Evolutionary conservation across 2,113 vertebrate genomes (phyloP).

Genomic region (Tringa solitaria): DNA sequence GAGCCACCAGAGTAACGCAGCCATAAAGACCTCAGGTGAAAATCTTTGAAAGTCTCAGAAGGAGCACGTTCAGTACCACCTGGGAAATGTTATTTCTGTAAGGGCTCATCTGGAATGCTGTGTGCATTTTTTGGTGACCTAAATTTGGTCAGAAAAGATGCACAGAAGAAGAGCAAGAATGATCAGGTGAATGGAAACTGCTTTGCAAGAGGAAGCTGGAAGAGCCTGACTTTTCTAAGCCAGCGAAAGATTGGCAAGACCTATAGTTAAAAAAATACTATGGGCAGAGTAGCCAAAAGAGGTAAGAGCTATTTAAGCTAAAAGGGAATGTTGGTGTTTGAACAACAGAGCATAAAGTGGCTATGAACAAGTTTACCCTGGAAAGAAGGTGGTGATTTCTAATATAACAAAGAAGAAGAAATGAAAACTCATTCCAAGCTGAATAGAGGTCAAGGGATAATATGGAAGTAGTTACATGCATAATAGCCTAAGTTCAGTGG

Average conservation of each 20-base stretch:
- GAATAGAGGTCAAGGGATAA: not conserved
- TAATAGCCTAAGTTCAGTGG: not conserved
- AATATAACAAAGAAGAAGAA: not conserved
- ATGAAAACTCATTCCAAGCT: not conserved
- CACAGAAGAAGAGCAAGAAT: not conserved
- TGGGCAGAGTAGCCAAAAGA: not conserved
- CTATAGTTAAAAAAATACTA: not conserved
- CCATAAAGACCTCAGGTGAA: not conserved
- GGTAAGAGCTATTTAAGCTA: not conserved
- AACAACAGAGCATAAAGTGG: not conserved
- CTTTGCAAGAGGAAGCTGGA: not conserved
- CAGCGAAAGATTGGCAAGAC: not conserved
- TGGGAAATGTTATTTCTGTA: not conserved
- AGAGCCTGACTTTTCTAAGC: not conserved
- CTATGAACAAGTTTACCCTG: not conserved
- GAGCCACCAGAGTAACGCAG: not conserved
- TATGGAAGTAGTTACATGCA: not conserved
- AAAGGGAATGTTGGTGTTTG: not conserved
- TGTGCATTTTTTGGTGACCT: not conserved
- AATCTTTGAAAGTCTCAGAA: not conserved
- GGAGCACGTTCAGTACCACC: not conserved
- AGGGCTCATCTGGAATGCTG: not conserved
- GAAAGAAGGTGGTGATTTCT: not conserved
- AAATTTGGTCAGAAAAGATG: not conserved
- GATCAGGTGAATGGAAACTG: not conserved